These are phyloP conservation scores for Netelia virgata DNA, from an alignment of 2,888 invertebrate species.

Conservation along the genomic window DNA sequence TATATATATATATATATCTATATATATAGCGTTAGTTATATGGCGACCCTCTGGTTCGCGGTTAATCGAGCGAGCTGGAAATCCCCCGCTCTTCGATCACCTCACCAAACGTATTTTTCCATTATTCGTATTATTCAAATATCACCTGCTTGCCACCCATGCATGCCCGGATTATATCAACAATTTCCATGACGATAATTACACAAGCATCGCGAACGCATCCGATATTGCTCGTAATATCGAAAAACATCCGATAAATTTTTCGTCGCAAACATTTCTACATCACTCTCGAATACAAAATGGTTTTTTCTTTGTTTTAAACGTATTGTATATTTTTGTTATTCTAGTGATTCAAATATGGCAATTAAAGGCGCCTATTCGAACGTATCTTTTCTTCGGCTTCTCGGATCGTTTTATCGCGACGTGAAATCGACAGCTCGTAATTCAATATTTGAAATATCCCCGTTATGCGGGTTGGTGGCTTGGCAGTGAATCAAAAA, in stretches of 20 bases:
- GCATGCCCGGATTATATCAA: not conserved
- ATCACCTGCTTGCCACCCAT: conserved; percentile 7
- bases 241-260: not conserved
- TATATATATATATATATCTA: not conserved
- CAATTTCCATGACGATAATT: conserved; percentile 10
- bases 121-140: conserved; percentile 24
- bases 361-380: no score
- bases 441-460: not conserved
- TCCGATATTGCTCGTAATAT: not conserved
- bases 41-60: conserved; percentile 2
- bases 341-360: no score
- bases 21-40: conserved; percentile 16
- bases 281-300: no score
- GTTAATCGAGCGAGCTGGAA: conserved; percentile 27
- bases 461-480: not conserved
- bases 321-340: no score
- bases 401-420: not conserved
- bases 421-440: not conserved
- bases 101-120: conserved; percentile 21
- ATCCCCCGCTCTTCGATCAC: conserved; percentile 5
- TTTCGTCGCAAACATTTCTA: not conserved
- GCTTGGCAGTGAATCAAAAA: conserved; percentile 4
- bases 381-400: no score
- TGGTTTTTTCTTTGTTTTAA: no score
- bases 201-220: not conserved